These are phyloP conservation scores for Incurvaria masculella DNA, from an alignment of 2,888 invertebrate species.

Conservation along the genomic window DNA sequence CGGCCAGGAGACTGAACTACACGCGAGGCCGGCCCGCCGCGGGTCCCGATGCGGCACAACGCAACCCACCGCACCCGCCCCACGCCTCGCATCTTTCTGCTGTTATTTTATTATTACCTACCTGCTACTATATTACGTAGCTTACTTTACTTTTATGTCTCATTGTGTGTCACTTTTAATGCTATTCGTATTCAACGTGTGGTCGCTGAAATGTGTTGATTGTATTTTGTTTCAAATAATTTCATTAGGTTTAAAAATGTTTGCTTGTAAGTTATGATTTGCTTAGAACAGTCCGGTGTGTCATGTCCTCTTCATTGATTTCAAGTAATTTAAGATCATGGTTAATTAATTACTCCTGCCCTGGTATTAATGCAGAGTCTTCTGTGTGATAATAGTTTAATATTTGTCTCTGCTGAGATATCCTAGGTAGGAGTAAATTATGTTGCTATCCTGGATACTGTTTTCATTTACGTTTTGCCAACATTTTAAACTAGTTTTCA, in stretches of 20 bases:
- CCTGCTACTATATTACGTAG: slow-evolving; percentile 18
- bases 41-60: slow-evolving; percentile 25
- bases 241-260: neutral
- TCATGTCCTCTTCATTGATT: no score
- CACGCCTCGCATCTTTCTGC: slow-evolving; percentile 40
- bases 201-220: slow-evolving; percentile 29
- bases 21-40: slow-evolving; percentile 39
- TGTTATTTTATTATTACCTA: slow-evolving; percentile 25
- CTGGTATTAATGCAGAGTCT: neutral
- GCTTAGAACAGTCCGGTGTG: no score
- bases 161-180: slow-evolving; percentile 41
- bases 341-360: no score
- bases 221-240: neutral
- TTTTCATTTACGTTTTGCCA: no score
- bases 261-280: no score
- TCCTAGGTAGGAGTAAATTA: no score
- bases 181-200: slow-evolving; percentile 41
- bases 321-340: no score
- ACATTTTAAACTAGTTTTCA: no score
- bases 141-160: slow-evolving; percentile 33
- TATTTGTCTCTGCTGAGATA: neutral
- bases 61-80: slow-evolving; percentile 38
- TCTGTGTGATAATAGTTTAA: neutral
- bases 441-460: no score
- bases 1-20: slow-evolving; percentile 50